A percentile compares a stretch with the other conserved stretches of the same genome.
Evolutionary conservation across 1,140 invertebrate genomes (phyloP).

Genomic region (Belonocnema kinseyi): DNA sequence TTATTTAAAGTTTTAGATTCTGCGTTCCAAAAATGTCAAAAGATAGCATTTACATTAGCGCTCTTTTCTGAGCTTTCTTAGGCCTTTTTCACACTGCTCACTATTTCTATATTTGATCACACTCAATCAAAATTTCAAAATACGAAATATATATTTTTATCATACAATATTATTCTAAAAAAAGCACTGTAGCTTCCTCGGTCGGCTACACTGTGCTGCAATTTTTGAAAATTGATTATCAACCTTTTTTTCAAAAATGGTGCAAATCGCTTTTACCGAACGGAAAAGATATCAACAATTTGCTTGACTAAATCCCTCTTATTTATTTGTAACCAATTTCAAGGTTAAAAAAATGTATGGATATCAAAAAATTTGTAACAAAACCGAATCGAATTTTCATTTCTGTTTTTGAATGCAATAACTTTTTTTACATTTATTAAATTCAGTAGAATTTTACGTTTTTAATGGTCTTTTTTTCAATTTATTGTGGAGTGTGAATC

Average conservation of each 20-base stretch:
- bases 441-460: neutral
- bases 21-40: neutral
- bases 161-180: conserved; percentile 8
- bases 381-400: too few species aligned
- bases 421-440: too few species aligned
- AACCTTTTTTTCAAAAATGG: neutral
- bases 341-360: too few species aligned
- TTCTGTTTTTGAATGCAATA: too few species aligned
- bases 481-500: conserved; percentile 30
- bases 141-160: neutral
- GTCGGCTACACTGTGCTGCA: conserved; percentile 47
- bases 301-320: neutral
- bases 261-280: neutral
- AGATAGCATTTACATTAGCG: neutral
- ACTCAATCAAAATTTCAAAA: neutral
- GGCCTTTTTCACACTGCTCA: conserved; percentile 51
- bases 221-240: neutral
- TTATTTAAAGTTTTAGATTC: neutral
- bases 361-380: too few species aligned
- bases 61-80: conserved; percentile 52
- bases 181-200: conserved; percentile 43
- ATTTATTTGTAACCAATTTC: too few species aligned
- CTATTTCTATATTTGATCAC: conserved; percentile 4
- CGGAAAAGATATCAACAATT: conserved; percentile 20
- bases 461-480: neutral